Evolutionary conservation across 1,140 invertebrate species (phyloP).

Genomic region (Octopus bimaculoides): DNA sequence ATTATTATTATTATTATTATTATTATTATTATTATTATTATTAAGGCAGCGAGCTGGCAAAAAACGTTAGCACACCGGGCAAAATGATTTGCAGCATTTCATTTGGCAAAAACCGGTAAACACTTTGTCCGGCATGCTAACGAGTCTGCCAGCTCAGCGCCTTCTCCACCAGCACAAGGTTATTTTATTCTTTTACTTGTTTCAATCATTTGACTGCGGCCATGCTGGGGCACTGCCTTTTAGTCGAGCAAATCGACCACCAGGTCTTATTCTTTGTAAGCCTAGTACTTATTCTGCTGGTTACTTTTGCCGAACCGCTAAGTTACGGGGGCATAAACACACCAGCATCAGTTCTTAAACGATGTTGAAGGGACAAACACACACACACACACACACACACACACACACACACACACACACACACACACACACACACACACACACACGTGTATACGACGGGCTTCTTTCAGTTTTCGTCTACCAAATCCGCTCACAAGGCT

Average conservation of each 20-base stretch:
- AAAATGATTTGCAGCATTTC: not conserved
- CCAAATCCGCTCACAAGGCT: not conserved
- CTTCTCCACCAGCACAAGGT: no score
- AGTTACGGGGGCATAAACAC: not conserved
- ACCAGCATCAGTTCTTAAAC: slow-evolving; percentile 11
- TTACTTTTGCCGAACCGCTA: not conserved
- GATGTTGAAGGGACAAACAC: not conserved
- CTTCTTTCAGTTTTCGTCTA: not conserved
- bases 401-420: slow-evolving; percentile 13
- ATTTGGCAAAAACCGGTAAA: not conserved
- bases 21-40: not conserved
- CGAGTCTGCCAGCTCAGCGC: no score
- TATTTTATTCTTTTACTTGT: no score
- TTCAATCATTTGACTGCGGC: no score
- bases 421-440: not conserved
- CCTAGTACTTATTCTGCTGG: not conserved
- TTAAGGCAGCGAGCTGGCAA: not conserved
- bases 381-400: slow-evolving; percentile 13
- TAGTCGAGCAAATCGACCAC: no score
- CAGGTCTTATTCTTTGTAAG: no score
- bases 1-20: not conserved
- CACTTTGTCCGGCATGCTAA: not conserved
- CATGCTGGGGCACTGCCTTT: no score
- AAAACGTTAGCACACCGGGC: not conserved
- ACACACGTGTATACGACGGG: not conserved